Evolutionary conservation across 2,888 invertebrate species (phyloP).

Genomic region (Pinctada fucata): DNA sequence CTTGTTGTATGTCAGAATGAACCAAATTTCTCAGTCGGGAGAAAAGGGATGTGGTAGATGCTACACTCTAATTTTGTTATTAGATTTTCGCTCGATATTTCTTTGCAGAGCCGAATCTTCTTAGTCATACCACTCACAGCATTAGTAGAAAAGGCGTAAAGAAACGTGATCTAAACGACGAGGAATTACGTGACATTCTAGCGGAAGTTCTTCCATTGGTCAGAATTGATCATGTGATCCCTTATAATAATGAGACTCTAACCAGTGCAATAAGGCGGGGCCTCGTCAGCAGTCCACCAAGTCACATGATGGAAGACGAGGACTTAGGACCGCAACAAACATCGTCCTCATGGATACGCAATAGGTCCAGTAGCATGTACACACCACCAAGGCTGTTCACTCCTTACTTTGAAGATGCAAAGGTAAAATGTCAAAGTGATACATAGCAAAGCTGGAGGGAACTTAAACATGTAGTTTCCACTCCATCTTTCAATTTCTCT

Average conservation of each 20-base stretch:
- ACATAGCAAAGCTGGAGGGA: too few relatives aligned
- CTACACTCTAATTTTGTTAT: too few relatives aligned
- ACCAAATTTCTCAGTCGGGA: too few relatives aligned
- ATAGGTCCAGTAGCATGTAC: slow-evolving; percentile 75
- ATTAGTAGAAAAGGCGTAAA: slow-evolving; percentile 90
- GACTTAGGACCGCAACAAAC: slow-evolving; percentile 47
- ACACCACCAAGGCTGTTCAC: slow-evolving; percentile 93
- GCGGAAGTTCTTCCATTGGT: slow-evolving; percentile 90
- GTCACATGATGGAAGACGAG: slow-evolving; percentile 88
- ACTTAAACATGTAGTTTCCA: too few relatives aligned
- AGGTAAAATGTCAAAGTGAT: too few relatives aligned
- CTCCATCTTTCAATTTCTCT: too few relatives aligned
- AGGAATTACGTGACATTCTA: slow-evolving; percentile 89
- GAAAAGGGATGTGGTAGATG: too few relatives aligned
- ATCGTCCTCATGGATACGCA: slow-evolving; percentile 73
- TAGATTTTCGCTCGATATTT: too few relatives aligned
- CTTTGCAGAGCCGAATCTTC: slow-evolving; percentile 88
- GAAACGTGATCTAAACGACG: slow-evolving; percentile 88
- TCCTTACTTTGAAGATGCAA: slow-evolving; percentile 96
- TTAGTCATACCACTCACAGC: slow-evolving; percentile 95
- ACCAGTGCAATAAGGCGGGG: slow-evolving; percentile 83
- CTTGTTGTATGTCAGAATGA: too few relatives aligned
- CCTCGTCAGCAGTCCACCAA: slow-evolving; percentile 88
- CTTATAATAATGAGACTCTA: slow-evolving; percentile 83
- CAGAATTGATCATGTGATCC: slow-evolving; percentile 92